These are phyloP conservation scores for Geococcyx californianus DNA, from an alignment of 2,113 vertebrate species.

Conservation along the genomic window DNA sequence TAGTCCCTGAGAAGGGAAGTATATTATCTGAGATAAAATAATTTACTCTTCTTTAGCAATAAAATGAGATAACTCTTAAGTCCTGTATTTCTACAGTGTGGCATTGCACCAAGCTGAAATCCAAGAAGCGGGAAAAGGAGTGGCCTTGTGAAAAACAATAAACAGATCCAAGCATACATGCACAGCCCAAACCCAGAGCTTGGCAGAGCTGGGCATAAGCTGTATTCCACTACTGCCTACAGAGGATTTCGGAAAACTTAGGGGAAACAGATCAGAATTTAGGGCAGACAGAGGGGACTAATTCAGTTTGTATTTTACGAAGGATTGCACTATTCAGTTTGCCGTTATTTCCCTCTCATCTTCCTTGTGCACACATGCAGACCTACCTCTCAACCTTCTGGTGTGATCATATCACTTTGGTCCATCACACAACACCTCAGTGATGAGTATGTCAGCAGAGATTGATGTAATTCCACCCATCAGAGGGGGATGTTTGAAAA, in stretches of 20 bases:
- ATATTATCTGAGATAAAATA: neutral
- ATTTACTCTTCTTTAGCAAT: neutral
- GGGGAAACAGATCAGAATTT: slow-evolving; percentile 13
- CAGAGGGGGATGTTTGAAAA: neutral
- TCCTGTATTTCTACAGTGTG: neutral
- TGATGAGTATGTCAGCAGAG: neutral
- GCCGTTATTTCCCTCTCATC: neutral
- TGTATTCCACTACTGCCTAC: slow-evolving; percentile 37
- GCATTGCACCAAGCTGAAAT: slow-evolving; percentile 24
- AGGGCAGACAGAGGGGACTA: neutral
- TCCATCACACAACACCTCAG: neutral
- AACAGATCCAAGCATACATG: slow-evolving; percentile 30
- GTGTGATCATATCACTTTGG: neutral
- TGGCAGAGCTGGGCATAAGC: slow-evolving; percentile 3
- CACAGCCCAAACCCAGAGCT: neutral
- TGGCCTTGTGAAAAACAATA: slow-evolving; percentile 51
- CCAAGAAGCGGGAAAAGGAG: slow-evolving; percentile 20
- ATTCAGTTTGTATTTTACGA: neutral
- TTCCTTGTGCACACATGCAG: neutral
- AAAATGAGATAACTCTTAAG: neutral
- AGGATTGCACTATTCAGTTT: neutral
- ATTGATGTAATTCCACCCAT: neutral
- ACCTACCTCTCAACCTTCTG: neutral
- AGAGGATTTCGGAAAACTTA: slow-evolving; percentile 39
- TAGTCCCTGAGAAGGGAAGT: neutral